phyloP scores from a whole-genome alignment of 2,113 vertebrate species.

The Amblyornis subalaris region DNA sequence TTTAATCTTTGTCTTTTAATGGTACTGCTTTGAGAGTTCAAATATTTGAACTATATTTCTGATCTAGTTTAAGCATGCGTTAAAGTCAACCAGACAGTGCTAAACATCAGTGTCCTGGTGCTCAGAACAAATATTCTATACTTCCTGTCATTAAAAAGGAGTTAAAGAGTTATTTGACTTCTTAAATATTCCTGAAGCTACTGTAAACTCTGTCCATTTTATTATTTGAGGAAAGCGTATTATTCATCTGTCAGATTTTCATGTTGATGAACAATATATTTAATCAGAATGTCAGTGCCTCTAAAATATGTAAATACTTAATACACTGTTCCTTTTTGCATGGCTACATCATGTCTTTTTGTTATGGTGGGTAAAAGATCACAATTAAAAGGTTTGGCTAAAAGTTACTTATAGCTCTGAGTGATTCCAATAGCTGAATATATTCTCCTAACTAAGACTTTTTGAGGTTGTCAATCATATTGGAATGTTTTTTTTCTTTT shows the following conservation, averaged over 20 bases:
- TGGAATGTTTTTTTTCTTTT: background rate
- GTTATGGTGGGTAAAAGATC: background rate
- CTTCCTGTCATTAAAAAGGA: background rate
- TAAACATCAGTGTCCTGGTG: background rate
- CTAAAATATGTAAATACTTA: background rate
- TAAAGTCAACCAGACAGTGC: background rate
- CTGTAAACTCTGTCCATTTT: background rate
- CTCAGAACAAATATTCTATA: background rate
- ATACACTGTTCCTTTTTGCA: background rate
- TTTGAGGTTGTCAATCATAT: background rate
- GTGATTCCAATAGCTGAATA: background rate
- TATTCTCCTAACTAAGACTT: background rate
- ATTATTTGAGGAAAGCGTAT: background rate
- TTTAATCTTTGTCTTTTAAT: conserved; percentile 15
- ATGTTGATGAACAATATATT: background rate
- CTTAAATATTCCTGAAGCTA: background rate
- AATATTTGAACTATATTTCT: conserved; percentile 10
- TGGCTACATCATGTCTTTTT: background rate
- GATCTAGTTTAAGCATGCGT: background rate
- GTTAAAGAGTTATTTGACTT: background rate
- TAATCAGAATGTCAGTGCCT: background rate
- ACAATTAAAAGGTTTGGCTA: background rate
- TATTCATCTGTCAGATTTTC: background rate
- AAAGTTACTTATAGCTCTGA: background rate
- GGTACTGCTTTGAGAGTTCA: background rate